Evolutionary conservation across 2,888 invertebrate genomes (phyloP).

Genomic region (Parnassius apollo): DNA sequence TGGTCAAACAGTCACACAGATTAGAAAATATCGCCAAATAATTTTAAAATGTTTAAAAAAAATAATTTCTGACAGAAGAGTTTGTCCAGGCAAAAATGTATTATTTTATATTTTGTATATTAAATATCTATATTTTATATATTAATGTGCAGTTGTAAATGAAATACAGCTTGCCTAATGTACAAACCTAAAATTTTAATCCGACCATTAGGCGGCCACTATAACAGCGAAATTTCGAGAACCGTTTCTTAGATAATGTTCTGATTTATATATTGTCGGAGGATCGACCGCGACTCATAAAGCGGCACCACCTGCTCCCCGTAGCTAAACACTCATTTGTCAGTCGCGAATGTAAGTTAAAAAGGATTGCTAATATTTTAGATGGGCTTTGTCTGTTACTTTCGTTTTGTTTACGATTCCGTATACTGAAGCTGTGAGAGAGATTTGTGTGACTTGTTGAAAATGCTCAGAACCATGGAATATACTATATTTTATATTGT

Average conservation of each 20-base stretch:
- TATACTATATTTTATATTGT: constrained; percentile 1
- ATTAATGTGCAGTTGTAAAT: too few species aligned
- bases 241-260: constrained; percentile 44
- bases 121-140: too few species aligned
- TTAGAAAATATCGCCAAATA: too few species aligned
- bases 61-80: too few species aligned
- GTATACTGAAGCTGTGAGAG: constrained; percentile 29
- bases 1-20: too few species aligned
- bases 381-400: constrained; percentile 56
- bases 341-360: constrained; percentile 67
- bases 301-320: constrained; percentile 60
- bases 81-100: too few species aligned
- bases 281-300: constrained; percentile 44
- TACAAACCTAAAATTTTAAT: too few species aligned
- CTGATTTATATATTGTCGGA: constrained; percentile 60
- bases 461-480: constrained; percentile 12
- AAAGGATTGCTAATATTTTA: constrained; percentile 76
- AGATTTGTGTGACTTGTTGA: constrained; percentile 35
- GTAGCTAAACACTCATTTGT: constrained; percentile 73
- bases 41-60: too few species aligned
- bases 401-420: constrained; percentile 52
- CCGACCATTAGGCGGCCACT: too few species aligned
- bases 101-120: too few species aligned
- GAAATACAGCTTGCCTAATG: too few species aligned
- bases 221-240: constrained; percentile 31